phyloP scores from a whole-genome alignment of 2,113 vertebrate species.

The Heterotilapia buettikoferi region DNA sequence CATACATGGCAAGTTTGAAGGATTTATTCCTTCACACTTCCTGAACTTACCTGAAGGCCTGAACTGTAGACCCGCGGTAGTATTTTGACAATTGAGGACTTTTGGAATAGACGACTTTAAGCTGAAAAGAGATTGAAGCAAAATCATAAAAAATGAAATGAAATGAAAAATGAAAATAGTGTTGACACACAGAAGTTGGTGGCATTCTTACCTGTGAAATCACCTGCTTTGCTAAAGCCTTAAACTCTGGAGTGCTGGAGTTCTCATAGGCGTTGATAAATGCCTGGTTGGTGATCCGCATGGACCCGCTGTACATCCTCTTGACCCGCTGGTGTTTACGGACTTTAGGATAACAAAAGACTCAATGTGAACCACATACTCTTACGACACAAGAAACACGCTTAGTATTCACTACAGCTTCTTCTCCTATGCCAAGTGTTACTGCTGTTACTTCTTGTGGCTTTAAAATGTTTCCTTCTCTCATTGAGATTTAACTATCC shows the following conservation, averaged over 20 bases:
- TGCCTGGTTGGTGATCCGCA: slow-evolving; percentile 68
- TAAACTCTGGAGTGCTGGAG: slow-evolving; percentile 56
- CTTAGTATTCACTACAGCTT: neutral
- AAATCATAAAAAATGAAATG: neutral
- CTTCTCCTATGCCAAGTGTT: neutral
- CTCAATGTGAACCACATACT: neutral
- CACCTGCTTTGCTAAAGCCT: slow-evolving; percentile 58
- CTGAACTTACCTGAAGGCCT: slow-evolving; percentile 70
- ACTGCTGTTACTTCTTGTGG: neutral
- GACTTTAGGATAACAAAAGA: slow-evolving; percentile 42
- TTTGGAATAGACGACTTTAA: slow-evolving; percentile 57
- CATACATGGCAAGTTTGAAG: neutral
- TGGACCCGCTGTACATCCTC: slow-evolving; percentile 69
- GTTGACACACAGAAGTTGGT: rapidly evolving
- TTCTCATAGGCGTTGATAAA: slow-evolving; percentile 65
- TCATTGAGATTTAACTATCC: neutral
- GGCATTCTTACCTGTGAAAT: slow-evolving; percentile 50
- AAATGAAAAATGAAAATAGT: neutral
- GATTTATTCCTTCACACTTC: neutral
- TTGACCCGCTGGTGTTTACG: slow-evolving; percentile 49
- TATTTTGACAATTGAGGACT: slow-evolving; percentile 55
- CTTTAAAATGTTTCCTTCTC: neutral
- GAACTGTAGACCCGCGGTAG: slow-evolving; percentile 59
- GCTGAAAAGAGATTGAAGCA: slow-evolving; percentile 41
- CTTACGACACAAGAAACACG: rapidly evolving